These are phyloP conservation scores for Aleiodes leptofemur DNA, from an alignment of 2,888 invertebrate species.

Conservation along the genomic window DNA sequence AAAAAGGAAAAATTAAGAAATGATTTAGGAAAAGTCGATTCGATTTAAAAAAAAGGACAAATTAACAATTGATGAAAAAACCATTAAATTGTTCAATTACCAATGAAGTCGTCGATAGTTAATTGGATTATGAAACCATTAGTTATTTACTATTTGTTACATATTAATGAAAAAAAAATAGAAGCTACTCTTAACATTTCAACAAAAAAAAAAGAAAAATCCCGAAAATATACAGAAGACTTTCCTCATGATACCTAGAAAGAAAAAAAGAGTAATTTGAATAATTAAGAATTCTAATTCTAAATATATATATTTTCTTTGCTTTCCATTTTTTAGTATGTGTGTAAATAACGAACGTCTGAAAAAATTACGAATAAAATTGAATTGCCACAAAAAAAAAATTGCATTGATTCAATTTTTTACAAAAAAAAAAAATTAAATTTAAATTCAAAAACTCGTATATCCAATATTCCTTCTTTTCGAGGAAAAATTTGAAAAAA, in stretches of 20 bases:
- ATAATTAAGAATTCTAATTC: slow-evolving; percentile 8
- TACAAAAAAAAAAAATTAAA: background rate
- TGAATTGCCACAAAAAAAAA: slow-evolving; percentile 60
- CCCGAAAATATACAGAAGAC: no score
- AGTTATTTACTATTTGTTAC: no score
- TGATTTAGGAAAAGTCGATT: no score
- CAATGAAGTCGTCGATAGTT: no score
- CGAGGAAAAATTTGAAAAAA: background rate
- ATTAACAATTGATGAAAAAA: no score
- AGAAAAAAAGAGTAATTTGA: background rate
- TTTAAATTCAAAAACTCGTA: background rate
- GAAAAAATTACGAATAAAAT: slow-evolving; percentile 61
- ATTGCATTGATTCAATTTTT: background rate
- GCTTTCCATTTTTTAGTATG: slow-evolving; percentile 64
- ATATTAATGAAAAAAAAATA: no score
- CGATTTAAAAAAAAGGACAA: no score
- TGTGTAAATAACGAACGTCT: slow-evolving; percentile 73
- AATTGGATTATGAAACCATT: no score
- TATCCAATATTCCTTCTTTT: background rate
- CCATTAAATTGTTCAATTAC: no score
- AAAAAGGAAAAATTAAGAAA: no score
- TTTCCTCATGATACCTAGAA: background rate
- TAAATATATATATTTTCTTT: slow-evolving; percentile 5
- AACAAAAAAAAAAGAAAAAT: no score
- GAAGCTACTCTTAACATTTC: no score